A percentile compares a stretch with the other conserved stretches of the same genome.
phyloP scores from a whole-genome alignment of 2,113 vertebrate species.

The Myiopsitta monachus region DNA sequence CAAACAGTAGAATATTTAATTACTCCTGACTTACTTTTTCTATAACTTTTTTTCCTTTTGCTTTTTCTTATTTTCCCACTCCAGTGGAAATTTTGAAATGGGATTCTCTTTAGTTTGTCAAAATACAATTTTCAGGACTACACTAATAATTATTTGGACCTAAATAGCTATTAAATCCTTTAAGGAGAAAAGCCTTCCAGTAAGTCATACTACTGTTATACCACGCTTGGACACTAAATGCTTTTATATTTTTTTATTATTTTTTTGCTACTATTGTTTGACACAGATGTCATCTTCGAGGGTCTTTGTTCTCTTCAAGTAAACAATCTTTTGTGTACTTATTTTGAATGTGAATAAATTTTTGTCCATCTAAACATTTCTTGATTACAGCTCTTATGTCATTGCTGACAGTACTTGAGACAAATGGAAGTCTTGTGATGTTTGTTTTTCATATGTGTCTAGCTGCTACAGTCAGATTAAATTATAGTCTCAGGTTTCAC shows the following conservation, averaged over 20 bases:
- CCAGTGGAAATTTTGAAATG: background rate
- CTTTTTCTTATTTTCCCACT: background rate
- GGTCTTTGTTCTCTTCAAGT: background rate
- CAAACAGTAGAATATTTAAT: background rate
- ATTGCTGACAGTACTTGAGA: constrained; percentile 21
- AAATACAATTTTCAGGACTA: background rate
- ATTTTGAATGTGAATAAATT: background rate
- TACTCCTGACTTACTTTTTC: background rate
- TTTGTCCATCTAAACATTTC: constrained; percentile 5
- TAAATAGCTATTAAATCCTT: background rate
- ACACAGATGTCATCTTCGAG: background rate
- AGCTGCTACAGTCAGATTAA: constrained; percentile 25
- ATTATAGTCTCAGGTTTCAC: constrained; percentile 40
- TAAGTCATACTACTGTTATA: background rate
- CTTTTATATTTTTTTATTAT: background rate
- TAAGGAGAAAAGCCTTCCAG: background rate
- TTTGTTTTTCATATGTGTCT: constrained; percentile 31
- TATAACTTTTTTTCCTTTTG: background rate
- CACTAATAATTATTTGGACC: background rate
- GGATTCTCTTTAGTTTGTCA: background rate
- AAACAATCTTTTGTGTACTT: background rate
- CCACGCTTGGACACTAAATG: background rate
- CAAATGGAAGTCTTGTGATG: constrained; percentile 19
- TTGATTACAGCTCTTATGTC: background rate
- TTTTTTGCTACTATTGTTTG: background rate